A percentile compares a stretch with the other conserved stretches of the same genome.
Conservation (phyloP, 2,888 invertebrate species). For the Cosmopolites sordidus region DNA sequence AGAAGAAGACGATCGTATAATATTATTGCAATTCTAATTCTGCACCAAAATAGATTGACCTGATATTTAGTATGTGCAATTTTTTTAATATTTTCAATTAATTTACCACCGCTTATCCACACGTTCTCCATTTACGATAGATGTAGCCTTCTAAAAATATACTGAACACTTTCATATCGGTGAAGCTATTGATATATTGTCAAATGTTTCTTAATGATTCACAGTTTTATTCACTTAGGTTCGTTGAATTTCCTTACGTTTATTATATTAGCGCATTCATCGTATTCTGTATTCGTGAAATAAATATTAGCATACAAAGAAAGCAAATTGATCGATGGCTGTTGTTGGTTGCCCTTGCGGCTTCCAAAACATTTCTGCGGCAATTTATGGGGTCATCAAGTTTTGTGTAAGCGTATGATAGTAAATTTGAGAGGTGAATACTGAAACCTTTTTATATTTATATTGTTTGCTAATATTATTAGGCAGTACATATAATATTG, state of each 20-base stretch:
- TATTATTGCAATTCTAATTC: no score
- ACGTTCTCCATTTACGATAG: no score
- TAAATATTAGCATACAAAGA: constrained; percentile 55
- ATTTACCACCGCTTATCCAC: no score
- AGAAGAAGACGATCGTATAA: no score
- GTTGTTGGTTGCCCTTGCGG: constrained; percentile 45
- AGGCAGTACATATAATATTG: no score
- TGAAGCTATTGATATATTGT: no score
- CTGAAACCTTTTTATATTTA: constrained; percentile 9
- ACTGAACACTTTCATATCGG: no score
- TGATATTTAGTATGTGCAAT: no score
- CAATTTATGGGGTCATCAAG: constrained; percentile 50
- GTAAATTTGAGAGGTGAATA: constrained; percentile 13
- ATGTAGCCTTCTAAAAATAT: no score
- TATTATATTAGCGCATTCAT: constrained; percentile 51
- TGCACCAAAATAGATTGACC: no score
- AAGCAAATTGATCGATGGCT: constrained; percentile 53
- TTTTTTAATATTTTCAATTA: no score
- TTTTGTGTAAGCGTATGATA: constrained; percentile 15
- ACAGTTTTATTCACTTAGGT: not conserved
- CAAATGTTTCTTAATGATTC: not conserved
- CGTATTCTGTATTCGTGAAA: constrained; percentile 53
- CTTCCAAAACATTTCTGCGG: constrained; percentile 55
- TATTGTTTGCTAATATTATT: not conserved
- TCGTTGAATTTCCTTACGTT: no score